Conservation (phyloP, 2,888 invertebrate species). For the Drosophila mimetica region DNA sequence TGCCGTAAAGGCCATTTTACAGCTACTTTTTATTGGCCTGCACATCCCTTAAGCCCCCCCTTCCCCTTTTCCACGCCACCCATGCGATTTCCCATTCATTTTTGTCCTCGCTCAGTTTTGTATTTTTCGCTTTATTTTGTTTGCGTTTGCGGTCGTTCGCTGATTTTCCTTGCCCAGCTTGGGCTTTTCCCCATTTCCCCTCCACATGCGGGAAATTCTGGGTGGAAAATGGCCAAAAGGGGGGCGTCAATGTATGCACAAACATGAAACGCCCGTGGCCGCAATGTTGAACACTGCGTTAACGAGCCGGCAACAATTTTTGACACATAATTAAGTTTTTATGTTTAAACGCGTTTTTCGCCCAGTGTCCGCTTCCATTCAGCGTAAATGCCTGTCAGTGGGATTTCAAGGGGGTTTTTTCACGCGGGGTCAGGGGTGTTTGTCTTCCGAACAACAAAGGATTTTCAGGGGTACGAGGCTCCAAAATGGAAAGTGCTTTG, state of each 20-base stretch:
- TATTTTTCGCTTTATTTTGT: slow-evolving; percentile 46
- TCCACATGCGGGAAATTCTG: slow-evolving; percentile 2
- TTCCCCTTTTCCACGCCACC: neutral
- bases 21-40: slow-evolving; percentile 66
- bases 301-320: slow-evolving; percentile 58
- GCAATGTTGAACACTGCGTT: slow-evolving; percentile 57
- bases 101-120: slow-evolving; percentile 30
- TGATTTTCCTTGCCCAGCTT: slow-evolving; percentile 49
- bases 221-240: slow-evolving; percentile 1
- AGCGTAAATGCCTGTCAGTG: slow-evolving; percentile 12
- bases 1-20: slow-evolving; percentile 70
- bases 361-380: slow-evolving; percentile 26
- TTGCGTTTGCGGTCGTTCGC: slow-evolving; percentile 59
- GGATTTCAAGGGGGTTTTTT: neutral
- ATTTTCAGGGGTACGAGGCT: slow-evolving; percentile 1
- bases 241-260: slow-evolving; percentile 48
- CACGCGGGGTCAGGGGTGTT: neutral
- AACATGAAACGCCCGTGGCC: slow-evolving; percentile 64
- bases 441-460: slow-evolving; percentile 21
- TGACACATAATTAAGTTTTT: slow-evolving; percentile 72
- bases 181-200: slow-evolving; percentile 8
- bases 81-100: slow-evolving; percentile 14
- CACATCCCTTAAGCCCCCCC: slow-evolving; percentile 32
- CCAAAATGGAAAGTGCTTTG: slow-evolving; percentile 1
- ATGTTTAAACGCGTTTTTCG: slow-evolving; percentile 56